Evolutionary conservation across 2,888 invertebrate genomes (phyloP), one percentile per base, ranked within the genome.

Genomic region (Bombylius major): DNA sequence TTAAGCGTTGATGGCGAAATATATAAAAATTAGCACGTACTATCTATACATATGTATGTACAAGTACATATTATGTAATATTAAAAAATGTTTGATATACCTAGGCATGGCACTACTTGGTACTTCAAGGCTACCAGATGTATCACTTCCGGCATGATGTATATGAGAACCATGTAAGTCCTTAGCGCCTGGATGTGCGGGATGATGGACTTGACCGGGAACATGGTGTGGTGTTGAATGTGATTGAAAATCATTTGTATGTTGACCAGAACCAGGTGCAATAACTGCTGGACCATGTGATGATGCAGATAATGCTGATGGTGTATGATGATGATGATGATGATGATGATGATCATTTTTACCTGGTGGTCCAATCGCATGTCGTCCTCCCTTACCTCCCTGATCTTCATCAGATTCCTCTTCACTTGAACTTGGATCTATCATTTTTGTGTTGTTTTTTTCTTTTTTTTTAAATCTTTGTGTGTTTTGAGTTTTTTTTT

Each of bases 401-500:
- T 84, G 87, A 75, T 93, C 93, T 75, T 92, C 93, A 65, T 94
- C 94, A 65, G 86, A 91, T 72, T 95, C 94, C 75, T 94, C 94
- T 76, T 95, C 95, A 61, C 94, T 94, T 64, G 94, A 94, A 75
- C 94, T 94, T 63, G 94, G 94, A 73, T 94, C 93, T 74, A 95
- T 92, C 95, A 95, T 94, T 62, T 52, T 59, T 44, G 31, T 8
- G 23, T 48, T 31, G 53, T 36, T 49, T 34, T 50, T n/a, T 14
- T 46, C 12, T 9, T 44, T 34, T 23, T 23, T 23, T 23, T 23
- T 23, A 23, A 2, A 23, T 23, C 23, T 23, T 23, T 23, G n/a
- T n/a, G n/a, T n/a, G 23, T 23, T 23, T 2, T 23, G 23, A 23
- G 23, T 23, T 23, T 23, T 23, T 23, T 23, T 23, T 23, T 47